Evolutionary conservation across 2,113 vertebrate species (phyloP), one percentile per base, ranked within the genome.

Genomic region (Procapra przewalskii): DNA sequence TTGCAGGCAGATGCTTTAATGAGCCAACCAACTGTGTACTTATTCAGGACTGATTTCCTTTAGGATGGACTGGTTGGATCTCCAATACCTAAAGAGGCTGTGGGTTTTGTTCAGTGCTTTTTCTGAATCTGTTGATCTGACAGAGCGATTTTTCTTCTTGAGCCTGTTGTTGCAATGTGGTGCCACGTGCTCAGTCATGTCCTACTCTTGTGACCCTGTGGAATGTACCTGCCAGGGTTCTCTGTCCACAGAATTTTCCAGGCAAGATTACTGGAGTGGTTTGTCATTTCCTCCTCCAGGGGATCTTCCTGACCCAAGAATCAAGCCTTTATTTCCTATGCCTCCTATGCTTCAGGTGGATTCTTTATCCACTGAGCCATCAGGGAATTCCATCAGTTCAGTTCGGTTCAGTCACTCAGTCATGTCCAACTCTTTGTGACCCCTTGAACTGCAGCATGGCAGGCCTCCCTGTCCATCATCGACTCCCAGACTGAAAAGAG

Each of bases 401-500:
- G 62, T 64, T 33, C 31, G 4, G 64, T n/a, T n/a, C 60, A 64
- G 60, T 64, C 62, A 2, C 16, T 64, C 62, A 4, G 16, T n/a
- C 33, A 1, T n/a, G 16, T n/a, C 15, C 10, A 16, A 67, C 16
- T 67, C 16, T n/a, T 67, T 67, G 62, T 2, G 1, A 67, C 62
- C 33, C 62, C 16, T 19, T n/a, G 62, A 16, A 67, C 16, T 67
- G 2, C 33, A 67, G 7, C 15, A 2, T 17, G 62, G 31, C 62
- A 64, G 62, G 62, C 33, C 62, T 67, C 62, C 62, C 62, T 17
- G 62, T 19, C 16, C 33, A 67, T 67, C 62, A 33, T 33, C 62
- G 0, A 60, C 27, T 60, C 59, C 59, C 50, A 54, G 45, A n/a
- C 86, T 92, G 88, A 95, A 97, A 91, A 94, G 45, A 96, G 83